Percentiles rank a stretch among this genome's conserved stretches.
phyloP scores from a whole-genome alignment of 2,888 invertebrate genomes.

The Diplolepis rosae region DNA sequence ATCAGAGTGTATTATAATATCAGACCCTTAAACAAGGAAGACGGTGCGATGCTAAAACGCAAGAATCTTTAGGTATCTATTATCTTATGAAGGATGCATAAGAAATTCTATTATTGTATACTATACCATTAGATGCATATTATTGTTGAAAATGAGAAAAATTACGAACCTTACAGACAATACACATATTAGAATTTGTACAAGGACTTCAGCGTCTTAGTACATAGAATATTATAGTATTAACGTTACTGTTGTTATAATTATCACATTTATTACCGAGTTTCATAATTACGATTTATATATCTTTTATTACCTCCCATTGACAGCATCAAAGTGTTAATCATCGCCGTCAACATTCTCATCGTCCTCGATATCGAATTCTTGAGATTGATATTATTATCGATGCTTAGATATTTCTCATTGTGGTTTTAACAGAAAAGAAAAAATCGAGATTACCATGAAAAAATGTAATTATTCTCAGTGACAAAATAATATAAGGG shows the following conservation, averaged over 20 bases:
- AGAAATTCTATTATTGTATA: slow-evolving; percentile 56
- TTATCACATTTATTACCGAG: slow-evolving; percentile 57
- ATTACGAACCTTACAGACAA: slow-evolving; percentile 59
- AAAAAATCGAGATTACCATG: slow-evolving; percentile 27
- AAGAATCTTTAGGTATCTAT: slow-evolving; percentile 29
- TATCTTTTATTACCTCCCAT: slow-evolving; percentile 52
- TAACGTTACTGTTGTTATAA: slow-evolving; percentile 59
- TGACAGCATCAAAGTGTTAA: slow-evolving; percentile 28
- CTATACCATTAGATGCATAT: slow-evolving; percentile 56
- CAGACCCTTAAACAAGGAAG: slow-evolving; percentile 11
- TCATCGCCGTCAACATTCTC: slow-evolving; percentile 34
- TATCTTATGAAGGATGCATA: slow-evolving; percentile 45
- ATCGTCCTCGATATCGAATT: slow-evolving; percentile 34
- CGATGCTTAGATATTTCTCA: slow-evolving; percentile 3
- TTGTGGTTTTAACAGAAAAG: slow-evolving; percentile 22
- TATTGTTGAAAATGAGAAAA: slow-evolving; percentile 55
- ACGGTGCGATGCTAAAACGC: slow-evolving; percentile 23
- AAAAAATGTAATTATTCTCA: slow-evolving; percentile 40
- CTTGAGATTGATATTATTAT: slow-evolving; percentile 17
- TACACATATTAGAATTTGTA: slow-evolving; percentile 60
- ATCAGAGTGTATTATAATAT: slow-evolving; percentile 5
- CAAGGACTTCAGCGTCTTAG: slow-evolving; percentile 43
- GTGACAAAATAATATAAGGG: slow-evolving; percentile 23
- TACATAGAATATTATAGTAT: slow-evolving; percentile 57
- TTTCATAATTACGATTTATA: slow-evolving; percentile 55